Evolutionary conservation across 1,140 invertebrate genomes (phyloP), one percentile per base, ranked within the genome.

Genomic region (Cardiocondyla obscurior): DNA sequence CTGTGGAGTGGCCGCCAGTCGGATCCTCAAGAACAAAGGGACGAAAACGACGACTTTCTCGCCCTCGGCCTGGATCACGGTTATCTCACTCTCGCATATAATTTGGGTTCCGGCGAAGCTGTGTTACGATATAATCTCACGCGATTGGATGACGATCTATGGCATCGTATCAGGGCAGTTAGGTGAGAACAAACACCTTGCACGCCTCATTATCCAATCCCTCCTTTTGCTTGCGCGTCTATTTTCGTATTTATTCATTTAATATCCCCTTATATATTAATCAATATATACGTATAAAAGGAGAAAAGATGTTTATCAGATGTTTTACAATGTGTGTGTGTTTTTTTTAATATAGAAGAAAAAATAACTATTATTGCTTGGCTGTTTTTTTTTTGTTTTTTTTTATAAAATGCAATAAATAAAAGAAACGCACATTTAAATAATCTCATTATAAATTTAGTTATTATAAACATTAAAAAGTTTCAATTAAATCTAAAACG

Each of bases 121-220:
- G 94, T 96, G 46, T 96, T 99, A 16, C 95, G 96, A 77, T 98
- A 98, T 86, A 99, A 99, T 94, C 95, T 95, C 83, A 97, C 97
- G n/a, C 96, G 96, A 92, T 96, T 99, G 39, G 97, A 98, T 93
- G 98, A 99, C 93, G 98, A 98, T 69, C 95, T 98, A 49, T 99
- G 98, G 98, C 98, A 99, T 93, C 95, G 97, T 81, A 96, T 99
- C 30, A 95, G 96, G 93, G 97, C 97, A 36, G 96, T 97, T 39
- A 97, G 98, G 98, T 99, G 94, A 93, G 57, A 57, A 64, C 25
- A 64, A 76, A 25, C 57, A 36, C 28, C 64, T 76, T 36, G 49
- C 42, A 2, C 14, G 39, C 72, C 22, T 76, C 39, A 19, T 76
- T 76, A 76, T 0, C 7, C 25, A 58, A 46, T 7, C 28, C n/a